Evolutionary conservation across 2,113 vertebrate species (phyloP).

Genomic region (Ameiurus melas): DNA sequence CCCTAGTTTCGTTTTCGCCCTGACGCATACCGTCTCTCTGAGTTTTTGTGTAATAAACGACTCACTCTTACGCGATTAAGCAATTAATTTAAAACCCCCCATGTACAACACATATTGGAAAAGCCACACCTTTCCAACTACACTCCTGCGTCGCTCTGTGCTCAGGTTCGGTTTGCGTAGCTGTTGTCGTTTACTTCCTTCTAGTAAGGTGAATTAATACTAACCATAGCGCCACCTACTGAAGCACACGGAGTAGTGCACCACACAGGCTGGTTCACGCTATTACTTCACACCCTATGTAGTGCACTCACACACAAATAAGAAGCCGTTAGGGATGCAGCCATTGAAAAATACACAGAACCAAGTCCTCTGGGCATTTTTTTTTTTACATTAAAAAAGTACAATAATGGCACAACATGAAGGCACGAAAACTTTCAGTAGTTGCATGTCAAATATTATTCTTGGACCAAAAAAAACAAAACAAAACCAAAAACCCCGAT

Average conservation of each 20-base stretch:
- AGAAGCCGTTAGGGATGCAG: not conserved
- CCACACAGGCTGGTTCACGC: too few species aligned
- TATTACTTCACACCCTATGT: not conserved
- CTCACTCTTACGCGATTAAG: not conserved
- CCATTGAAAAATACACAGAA: not conserved
- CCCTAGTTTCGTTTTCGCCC: constrained; percentile 4
- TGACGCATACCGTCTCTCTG: constrained; percentile 12
- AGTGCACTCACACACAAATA: not conserved
- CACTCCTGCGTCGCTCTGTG: not conserved
- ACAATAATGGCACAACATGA: too few species aligned
- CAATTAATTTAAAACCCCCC: not conserved
- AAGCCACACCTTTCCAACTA: constrained; percentile 28
- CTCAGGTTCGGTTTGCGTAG: constrained; percentile 6
- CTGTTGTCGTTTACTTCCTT: constrained; percentile 48
- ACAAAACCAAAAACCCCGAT: too few species aligned
- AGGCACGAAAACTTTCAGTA: not conserved
- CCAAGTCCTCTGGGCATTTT: not conserved
- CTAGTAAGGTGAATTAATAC: not conserved
- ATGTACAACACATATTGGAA: not conserved
- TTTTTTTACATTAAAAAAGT: not conserved
- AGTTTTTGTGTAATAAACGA: not conserved
- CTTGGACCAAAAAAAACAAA: not conserved
- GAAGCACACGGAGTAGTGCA: constrained; percentile 1
- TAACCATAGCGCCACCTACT: constrained; percentile 35
- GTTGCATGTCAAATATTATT: not conserved